Base-by-base conservation (phyloP, 2,888 invertebrate species). In the Diplazon laetatorius region DNA sequence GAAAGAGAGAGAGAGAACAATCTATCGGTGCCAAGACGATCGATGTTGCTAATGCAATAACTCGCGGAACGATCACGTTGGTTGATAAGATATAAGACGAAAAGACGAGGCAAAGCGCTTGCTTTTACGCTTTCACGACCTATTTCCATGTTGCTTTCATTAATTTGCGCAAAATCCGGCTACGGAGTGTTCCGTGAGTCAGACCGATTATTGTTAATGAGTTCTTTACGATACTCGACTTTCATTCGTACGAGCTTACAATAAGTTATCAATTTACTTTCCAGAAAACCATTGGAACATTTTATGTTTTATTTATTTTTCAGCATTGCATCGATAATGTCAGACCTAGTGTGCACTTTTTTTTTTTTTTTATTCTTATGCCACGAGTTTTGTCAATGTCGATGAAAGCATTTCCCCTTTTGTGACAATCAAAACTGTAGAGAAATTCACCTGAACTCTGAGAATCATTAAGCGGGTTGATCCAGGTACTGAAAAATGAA, bases 31-130 rank as follows among this genome's bases (percentile, higher is more conserved):
- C 25, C 39, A 44, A 55, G 39, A 35, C 39, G 48, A 55, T 30
- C 62, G 71, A 55, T 62, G 42, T 18, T 25, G 39, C 35, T 25
- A 62, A 68, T 57, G 16, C 35, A 55, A 44, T 55, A 25, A 37
- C 52, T 30, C 52, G 16, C 52, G 12, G 18, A n/a, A n/a, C 18
- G 60, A 60, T 60, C 39, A 35, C 37, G 16, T 57, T 35, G 10
- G 57, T 8, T 10, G 71, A 72, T 76, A 60, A 76, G 75, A 76
- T 76, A 76, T 70, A 63, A 76, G 44, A 10, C 25, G 55, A 70
- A 76, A 70, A 76, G 75, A 69, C 55, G 63, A 57, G 42, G 14
- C 42, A 37, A 50, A 6, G 39, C 37, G 57, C n/a, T n/a, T 35
- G 9, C 16, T 25, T 30, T 37, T 63, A 42, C 60, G n/a, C 9